Percentiles rank a stretch among this genome's conserved stretches.
These are phyloP conservation scores for Noctua comes DNA, from an alignment of 2,888 invertebrate genomes.

Conservation along the genomic window DNA sequence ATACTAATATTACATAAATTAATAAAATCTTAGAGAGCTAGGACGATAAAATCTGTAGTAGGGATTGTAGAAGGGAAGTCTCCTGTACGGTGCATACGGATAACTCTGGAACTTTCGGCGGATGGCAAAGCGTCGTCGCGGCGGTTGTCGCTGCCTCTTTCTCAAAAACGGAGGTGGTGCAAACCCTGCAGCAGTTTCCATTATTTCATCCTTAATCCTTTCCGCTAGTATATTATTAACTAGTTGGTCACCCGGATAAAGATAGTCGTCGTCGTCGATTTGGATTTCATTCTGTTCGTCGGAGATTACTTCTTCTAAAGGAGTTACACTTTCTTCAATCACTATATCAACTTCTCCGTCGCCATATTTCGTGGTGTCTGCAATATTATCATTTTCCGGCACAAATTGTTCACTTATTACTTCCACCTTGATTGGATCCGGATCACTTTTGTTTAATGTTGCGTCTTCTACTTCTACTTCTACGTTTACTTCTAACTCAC, in stretches of 20 bases:
- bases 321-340: constrained; percentile 74
- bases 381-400: constrained; percentile 37
- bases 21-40: constrained; percentile 85
- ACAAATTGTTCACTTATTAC: constrained; percentile 64
- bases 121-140: constrained; percentile 72
- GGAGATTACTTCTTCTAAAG: constrained; percentile 60
- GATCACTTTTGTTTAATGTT: constrained; percentile 67
- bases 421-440: constrained; percentile 69
- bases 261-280: constrained; percentile 57
- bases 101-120: constrained; percentile 78
- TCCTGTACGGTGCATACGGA: constrained; percentile 72
- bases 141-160: constrained; percentile 69
- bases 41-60: constrained; percentile 80
- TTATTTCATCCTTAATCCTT: constrained; percentile 80
- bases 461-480: constrained; percentile 67
- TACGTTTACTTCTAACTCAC: constrained; percentile 72
- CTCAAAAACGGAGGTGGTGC: constrained; percentile 77
- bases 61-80: constrained; percentile 76
- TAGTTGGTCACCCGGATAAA: constrained; percentile 63
- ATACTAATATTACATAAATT: constrained; percentile 34
- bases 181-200: constrained; percentile 85
- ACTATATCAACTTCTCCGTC: constrained; percentile 73
- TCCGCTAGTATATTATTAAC: constrained; percentile 71
- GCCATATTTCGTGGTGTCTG: constrained; percentile 60
- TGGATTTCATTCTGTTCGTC: constrained; percentile 72